Evolutionary conservation across 2,113 vertebrate genomes (phyloP), one percentile per base, ranked within the genome.

Genomic region (Calidris pygmaea): DNA sequence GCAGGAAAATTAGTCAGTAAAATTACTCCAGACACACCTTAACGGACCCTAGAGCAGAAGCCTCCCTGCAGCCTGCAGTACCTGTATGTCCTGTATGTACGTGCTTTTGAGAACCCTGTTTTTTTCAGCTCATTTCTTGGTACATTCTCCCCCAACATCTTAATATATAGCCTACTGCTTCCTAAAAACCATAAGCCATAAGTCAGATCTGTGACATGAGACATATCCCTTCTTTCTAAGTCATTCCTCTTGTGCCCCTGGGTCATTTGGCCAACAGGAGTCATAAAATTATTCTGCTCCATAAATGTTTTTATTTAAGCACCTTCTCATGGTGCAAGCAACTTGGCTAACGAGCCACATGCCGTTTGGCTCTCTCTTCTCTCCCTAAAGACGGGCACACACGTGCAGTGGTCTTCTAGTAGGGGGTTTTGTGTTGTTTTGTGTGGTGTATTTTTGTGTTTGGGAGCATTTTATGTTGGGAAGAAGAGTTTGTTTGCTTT

Each of bases 401-500:
- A 22, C 11, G 35, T 23, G 12, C 35, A 74, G 43, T 12, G 48
- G 19, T 10, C 41, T 56, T 35, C 37, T 73, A 32, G 32, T 6
- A 65, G 11, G 8, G 10, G 0, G 2, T 1, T 24, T 45, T 76
- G 29, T 53, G 30, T 9, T 67, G n/a, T 2, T 81, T 71, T 27
- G 14, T 32, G 14, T 1, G 11, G 3, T 39, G 74, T 26, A 55
- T 75, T 56, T 72, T 65, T 9, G 65, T 2, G 4, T 79, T 73
- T 70, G 48, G 59, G 41, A 93, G 41, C 1, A 6, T 72, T 91
- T 87, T 56, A 62, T 23, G 15, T 75, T 56, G 48, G 37, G 70
- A 89, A 87, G 80, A 34, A 93, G 14, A 89, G 23, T 30, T 92
- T 89, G 86, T 92, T 95, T 96, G 81, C 87, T 87, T 89, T 91